These are phyloP conservation scores for Aplocera efformata DNA, from an alignment of 2,888 invertebrate species.

Conservation along the genomic window DNA sequence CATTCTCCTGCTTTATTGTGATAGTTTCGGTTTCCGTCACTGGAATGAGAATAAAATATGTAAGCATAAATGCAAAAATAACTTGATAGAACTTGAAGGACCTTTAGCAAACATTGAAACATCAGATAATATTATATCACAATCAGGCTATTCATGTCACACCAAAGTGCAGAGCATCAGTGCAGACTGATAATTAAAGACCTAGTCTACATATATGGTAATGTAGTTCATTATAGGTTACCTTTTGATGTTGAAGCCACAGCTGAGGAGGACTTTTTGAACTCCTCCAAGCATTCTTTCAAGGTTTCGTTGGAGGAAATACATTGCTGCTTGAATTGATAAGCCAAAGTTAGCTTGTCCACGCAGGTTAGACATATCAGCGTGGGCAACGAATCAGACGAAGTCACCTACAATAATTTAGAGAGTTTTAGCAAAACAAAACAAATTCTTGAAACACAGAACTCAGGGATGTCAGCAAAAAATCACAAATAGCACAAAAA, in stretches of 20 bases:
- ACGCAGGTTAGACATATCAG: constrained; percentile 75
- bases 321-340: constrained; percentile 76
- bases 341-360: constrained; percentile 69
- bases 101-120: too few species aligned
- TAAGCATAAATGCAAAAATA: too few species aligned
- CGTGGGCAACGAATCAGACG: constrained; percentile 71
- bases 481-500: constrained; percentile 57
- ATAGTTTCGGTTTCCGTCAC: constrained; percentile 68
- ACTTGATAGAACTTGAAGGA: too few species aligned
- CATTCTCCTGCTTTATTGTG: constrained; percentile 78
- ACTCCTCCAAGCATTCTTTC: constrained; percentile 73
- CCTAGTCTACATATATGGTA: too few species aligned
- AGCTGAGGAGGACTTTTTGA: constrained; percentile 61
- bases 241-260: constrained; percentile 54
- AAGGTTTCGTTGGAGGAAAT: constrained; percentile 70
- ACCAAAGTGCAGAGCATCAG: too few species aligned
- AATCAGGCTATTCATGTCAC: too few species aligned
- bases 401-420: constrained; percentile 58
- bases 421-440: constrained; percentile 19
- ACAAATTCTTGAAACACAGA: constrained; percentile 28
- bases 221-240: too few species aligned
- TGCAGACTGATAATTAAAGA: too few species aligned
- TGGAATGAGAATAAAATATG: constrained; percentile 22
- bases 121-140: too few species aligned
- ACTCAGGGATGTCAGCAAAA: constrained; percentile 72